Evolutionary conservation across 2,888 invertebrate species (phyloP).

Genomic region (Carterocephalus palaemon): DNA sequence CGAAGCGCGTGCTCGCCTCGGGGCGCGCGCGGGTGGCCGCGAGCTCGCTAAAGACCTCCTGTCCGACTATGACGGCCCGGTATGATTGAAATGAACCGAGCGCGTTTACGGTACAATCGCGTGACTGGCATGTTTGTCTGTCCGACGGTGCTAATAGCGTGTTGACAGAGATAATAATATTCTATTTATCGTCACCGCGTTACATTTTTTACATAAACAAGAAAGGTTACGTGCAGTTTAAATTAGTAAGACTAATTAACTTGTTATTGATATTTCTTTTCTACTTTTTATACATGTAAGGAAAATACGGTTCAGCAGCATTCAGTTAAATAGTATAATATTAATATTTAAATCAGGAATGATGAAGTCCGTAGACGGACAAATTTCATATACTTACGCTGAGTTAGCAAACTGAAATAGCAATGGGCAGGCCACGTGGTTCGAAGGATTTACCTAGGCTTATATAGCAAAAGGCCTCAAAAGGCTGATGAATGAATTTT

Average conservation of each 20-base stretch:
- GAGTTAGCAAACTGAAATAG: no score
- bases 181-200: conserved; percentile 23
- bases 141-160: conserved; percentile 20
- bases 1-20: conserved; percentile 62
- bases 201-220: conserved; percentile 14
- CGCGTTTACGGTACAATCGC: conserved; percentile 23
- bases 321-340: no score
- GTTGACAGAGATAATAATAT: conserved; percentile 25
- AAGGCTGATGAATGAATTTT: no score
- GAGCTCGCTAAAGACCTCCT: conserved; percentile 52
- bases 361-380: no score
- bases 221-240: conserved; percentile 14
- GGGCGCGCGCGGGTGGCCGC: conserved; percentile 64
- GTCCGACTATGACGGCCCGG: conserved; percentile 51
- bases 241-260: conserved; percentile 15
- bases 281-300: no score
- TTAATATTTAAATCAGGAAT: no score
- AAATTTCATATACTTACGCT: no score
- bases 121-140: conserved; percentile 21
- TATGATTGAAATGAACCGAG: conserved; percentile 27
- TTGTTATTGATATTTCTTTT: conserved; percentile 11
- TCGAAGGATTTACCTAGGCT: no score
- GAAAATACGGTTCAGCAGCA: no score
- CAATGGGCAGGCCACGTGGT: no score
- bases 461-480: no score